Evolutionary conservation across 2,888 invertebrate species (phyloP), one percentile per base, ranked within the genome.

Genomic region (Stegana nigrithorax): DNA sequence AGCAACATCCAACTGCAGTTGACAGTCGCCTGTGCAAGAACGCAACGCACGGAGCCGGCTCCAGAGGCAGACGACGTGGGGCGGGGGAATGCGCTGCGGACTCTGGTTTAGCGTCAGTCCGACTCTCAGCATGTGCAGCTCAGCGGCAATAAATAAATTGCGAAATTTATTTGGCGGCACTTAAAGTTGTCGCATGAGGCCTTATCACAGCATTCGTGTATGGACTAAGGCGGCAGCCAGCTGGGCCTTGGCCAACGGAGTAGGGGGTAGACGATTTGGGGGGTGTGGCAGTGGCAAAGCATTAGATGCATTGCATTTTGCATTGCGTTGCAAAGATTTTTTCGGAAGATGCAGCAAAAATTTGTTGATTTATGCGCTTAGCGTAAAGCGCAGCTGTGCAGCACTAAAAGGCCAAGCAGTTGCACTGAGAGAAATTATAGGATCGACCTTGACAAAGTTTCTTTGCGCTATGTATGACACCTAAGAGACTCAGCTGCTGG

Each of bases 141-240:
- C 51, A 51, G 51, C 27, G 36, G 53, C 53, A 55, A 55, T 55
- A 55, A 55, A 55, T 55, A 55, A 55, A 55, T 55, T 55, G 53
- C 53, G 32, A 55, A 55, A 36, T 55, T 55, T 55, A 55, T 55
- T 55, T 55, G 32, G 53, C 53, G 53, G 53, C 53, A 55, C 53
- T 55, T 36, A 55, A 55, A 55, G 32, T 55, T 55, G 53, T 55
- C 53, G 53, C 53, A 55, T 55, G 53, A 14, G 32, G n/a, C n/a
- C n/a, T n/a, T n/a, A n/a, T n/a, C n/a, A n/a, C n/a, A n/a, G n/a
- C n/a, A n/a, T n/a, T n/a, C n/a, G n/a, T n/a, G n/a, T n/a, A n/a
- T n/a, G n/a, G n/a, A n/a, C n/a, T n/a, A n/a, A n/a, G n/a, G n/a
- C n/a, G n/a, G n/a, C n/a, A n/a, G n/a, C n/a, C n/a, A n/a, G n/a